Base-by-base conservation (phyloP, 1,140 invertebrate genomes). In the Odontomachus brunneus region DNA sequence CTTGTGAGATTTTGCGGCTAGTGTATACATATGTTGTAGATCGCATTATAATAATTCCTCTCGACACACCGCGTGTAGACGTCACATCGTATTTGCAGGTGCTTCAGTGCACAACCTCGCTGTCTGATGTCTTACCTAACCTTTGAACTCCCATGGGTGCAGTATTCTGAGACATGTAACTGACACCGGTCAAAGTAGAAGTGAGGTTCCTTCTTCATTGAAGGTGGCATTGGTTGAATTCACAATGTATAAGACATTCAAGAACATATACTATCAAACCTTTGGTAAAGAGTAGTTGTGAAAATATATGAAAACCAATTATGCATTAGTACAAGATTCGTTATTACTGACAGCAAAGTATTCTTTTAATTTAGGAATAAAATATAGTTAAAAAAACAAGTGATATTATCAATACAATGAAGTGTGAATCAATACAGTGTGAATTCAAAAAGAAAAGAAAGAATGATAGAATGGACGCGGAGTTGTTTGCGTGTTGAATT, bases 141-240 rank as follows among this genome's bases (percentile, higher is more conserved):
- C 89, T 89, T 86, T 89, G 90, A 81, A 84, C 73, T 93, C 92
- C 89, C 91, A 87, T 75, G 92, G 91, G 91, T 90, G 85, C 85
- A 89, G 90, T 91, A 91, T 92, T 92, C 89, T 89, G 90, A 91
- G 88, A 92, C 85, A 85, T 90, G 84, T 89, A 91, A 92, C 91
- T 93, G 92, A 92, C 90, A 91, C 84, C 90, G 90, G 87, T 83
- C 89, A 91, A 88, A 90, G 90, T 83, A 88, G 85, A 90, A 89
- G 82, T 66, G 84, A 73, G 86, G 44, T 84, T 88, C 66, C 83
- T 89, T 88, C 78, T 90, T 93, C 92, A 94, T 93, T 92, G 91
- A 90, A 93, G 66, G 90, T 90, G 92, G 92, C 92, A 89, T 91
- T 59, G 80, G 84, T 65, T 84, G 81, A 82, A 85, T 76, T 84